Conservation (phyloP, 2,113 vertebrate genomes). For the Nesospiza acunhae region DNA sequence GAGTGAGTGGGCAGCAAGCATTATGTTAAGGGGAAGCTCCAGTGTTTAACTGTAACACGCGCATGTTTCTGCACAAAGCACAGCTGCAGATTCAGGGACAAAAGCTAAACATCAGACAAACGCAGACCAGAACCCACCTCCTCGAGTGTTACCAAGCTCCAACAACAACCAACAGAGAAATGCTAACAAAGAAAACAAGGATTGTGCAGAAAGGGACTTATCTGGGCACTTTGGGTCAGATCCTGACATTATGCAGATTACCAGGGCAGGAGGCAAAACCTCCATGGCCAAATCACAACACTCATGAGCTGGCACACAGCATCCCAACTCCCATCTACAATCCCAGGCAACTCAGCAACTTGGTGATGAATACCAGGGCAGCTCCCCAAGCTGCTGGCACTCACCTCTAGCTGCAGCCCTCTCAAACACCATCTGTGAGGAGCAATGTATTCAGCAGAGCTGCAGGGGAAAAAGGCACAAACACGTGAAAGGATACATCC, state of each 20-base stretch:
- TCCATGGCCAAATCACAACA: background rate
- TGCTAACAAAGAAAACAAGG: background rate
- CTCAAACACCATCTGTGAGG: background rate
- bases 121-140: background rate
- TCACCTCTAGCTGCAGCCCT: background rate
- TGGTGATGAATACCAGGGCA: background rate
- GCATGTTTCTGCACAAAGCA: background rate
- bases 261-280: background rate
- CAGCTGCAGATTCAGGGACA: background rate
- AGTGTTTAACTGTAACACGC: background rate
- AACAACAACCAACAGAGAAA: background rate
- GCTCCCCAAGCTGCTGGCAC: background rate
- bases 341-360: background rate
- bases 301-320: background rate
- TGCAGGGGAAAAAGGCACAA: background rate
- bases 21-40: background rate
- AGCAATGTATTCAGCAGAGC: background rate
- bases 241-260: background rate
- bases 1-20: background rate
- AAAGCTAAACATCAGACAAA: background rate
- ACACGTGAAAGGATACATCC: slow-evolving; percentile 90
- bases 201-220: background rate
- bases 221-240: background rate
- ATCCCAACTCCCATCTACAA: background rate
- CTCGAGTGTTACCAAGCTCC: background rate